Evolutionary conservation across 2,113 vertebrate genomes (phyloP), one percentile per base, ranked within the genome.

Genomic region (Clupea harengus): DNA sequence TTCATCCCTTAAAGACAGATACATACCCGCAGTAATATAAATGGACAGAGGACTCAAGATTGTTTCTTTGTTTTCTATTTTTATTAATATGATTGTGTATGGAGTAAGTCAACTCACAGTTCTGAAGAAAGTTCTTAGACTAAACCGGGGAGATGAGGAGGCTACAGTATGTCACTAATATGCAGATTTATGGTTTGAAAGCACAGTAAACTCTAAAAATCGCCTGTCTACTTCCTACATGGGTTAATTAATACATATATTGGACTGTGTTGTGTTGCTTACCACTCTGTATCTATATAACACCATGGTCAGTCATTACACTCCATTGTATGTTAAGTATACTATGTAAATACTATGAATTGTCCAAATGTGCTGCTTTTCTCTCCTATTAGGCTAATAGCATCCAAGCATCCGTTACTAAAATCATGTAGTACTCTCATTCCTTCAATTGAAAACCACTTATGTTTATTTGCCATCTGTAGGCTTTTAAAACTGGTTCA

Each of bases 401-500:
- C 83, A 72, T 81, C 81, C 44, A 85, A 78, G 45, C 45, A 46
- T 80, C 46, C 50, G 84, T 81, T 78, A 78, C 72, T 78, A 78
- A 78, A 72, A 83, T 86, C 57, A 78, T 90, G 81, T 91, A 87
- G 85, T 89, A 85, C 82, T 88, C 83, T 89, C 86, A 88, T 64
- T 64, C 82, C 87, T 85, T 81, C 88, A 81, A 89, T 87, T 39
- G 83, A 87, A 93, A 91, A 93, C 91, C 93, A 94, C 93, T 95
- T 90, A 92, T 92, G 90, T 94, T 92, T 91, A 89, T 91, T 95
- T 88, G 92, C 92, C 88, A 93, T 91, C 91, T 89, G 83, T 89
- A 91, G 90, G 90, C 95, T 96, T 93, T 95, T 96, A 95, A 96
- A 95, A 91, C 91, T 90, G 90, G 89, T 93, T 95, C 92, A 93